Conservation (phyloP, 2,888 invertebrate genomes). For the Cylloceria caligata region DNA sequence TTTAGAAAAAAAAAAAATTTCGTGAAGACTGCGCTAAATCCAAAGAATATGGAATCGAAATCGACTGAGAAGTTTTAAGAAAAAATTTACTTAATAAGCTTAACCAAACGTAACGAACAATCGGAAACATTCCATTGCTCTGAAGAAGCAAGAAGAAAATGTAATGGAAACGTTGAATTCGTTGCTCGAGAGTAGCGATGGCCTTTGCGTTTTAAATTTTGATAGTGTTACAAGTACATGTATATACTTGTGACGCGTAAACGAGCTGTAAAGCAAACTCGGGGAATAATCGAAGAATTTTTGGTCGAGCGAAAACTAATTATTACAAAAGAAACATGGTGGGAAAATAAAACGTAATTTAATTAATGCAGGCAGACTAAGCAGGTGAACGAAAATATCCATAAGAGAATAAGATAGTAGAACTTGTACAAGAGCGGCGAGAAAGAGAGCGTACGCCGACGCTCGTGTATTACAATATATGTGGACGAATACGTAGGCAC, state of each 20-base stretch:
- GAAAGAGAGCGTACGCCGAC: constrained; percentile 54
- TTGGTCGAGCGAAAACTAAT: constrained; percentile 50
- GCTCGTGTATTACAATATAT: constrained; percentile 69
- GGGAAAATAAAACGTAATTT: constrained; percentile 43
- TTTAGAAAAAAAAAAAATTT: constrained; percentile 61
- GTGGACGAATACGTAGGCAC: constrained; percentile 50
- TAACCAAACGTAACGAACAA: constrained; percentile 71
- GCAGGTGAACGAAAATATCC: constrained; percentile 53
- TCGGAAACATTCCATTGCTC: constrained; percentile 72
- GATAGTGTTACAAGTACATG: too few relatives aligned
- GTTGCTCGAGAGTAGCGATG: constrained; percentile 8
- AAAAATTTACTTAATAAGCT: constrained; percentile 69
- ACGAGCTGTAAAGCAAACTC: constrained; percentile 29
- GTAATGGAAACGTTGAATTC: constrained; percentile 6
- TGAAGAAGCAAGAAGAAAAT: constrained; percentile 44
- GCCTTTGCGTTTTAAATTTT: constrained; percentile 42
- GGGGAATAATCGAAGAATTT: constrained; percentile 40
- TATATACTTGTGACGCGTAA: too few relatives aligned
- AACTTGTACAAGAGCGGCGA: constrained; percentile 28
- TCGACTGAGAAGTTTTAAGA: constrained; percentile 76
- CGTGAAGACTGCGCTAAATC: constrained; percentile 80
- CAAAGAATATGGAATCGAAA: constrained; percentile 77
- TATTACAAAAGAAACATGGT: constrained; percentile 14
- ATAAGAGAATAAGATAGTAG: constrained; percentile 20
- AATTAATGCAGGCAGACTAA: constrained; percentile 61